Evolutionary conservation across 2,113 vertebrate genomes (phyloP).

Genomic region (Antigone vipio): DNA sequence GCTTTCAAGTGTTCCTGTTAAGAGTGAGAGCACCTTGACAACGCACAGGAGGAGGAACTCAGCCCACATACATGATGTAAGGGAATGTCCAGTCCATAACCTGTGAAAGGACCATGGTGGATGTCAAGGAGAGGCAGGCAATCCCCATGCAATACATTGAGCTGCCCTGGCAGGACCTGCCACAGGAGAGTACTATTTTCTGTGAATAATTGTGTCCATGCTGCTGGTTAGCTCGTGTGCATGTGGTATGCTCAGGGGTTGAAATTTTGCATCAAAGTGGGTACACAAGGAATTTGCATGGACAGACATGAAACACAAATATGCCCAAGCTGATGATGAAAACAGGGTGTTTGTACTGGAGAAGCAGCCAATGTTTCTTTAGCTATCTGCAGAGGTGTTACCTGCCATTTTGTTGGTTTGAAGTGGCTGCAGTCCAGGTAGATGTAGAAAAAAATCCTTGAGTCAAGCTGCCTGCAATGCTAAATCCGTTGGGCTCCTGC

Average conservation of each 20-base stretch:
- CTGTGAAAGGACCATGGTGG: neutral
- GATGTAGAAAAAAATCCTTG: neutral
- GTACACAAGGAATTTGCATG: neutral
- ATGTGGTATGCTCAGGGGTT: rapidly evolving
- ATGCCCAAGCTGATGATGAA: neutral
- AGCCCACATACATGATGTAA: rapidly evolving
- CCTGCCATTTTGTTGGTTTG: neutral
- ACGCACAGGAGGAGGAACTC: neutral
- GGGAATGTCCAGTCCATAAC: neutral
- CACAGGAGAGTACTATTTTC: too few relatives aligned
- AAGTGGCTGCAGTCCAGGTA: neutral
- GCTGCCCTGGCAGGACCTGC: neutral
- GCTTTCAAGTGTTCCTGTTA: neutral
- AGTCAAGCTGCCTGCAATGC: neutral
- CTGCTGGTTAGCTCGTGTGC: neutral
- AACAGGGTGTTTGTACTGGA: neutral
- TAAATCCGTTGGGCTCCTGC: neutral
- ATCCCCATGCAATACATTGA: neutral
- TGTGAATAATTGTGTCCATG: too few relatives aligned
- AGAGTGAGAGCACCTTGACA: neutral
- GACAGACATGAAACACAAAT: neutral
- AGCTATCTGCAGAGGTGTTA: neutral
- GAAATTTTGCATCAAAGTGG: rapidly evolving
- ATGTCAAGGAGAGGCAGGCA: too few relatives aligned
- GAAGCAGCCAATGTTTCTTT: neutral